Evolutionary conservation across 2,113 vertebrate genomes (phyloP), one percentile per base, ranked within the genome.

Genomic region (Pangasianodon gigas): DNA sequence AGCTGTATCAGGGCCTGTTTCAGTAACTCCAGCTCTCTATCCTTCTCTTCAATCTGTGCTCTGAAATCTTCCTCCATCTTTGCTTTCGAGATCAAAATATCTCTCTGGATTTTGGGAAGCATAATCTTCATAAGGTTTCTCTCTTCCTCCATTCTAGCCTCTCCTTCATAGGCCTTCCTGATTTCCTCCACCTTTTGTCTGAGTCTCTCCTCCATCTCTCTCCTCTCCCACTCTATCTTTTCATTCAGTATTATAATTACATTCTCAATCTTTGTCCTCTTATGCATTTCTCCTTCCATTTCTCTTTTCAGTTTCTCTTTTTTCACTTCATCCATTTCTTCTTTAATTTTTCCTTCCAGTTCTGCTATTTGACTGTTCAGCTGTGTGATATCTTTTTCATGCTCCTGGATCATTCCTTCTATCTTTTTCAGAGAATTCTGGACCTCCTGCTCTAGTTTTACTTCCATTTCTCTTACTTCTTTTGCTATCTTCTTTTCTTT

Each of bases 151-250:
- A 79, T 79, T 60, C 13, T 44, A 58, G 71, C 7, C 21, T 60
- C 52, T 77, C 13, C 86, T 60, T 87, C 37, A 80, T 48, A 54
- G 41, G 51, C 13, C 41, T 85, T 46, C 26, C 46, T 85, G 26
- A 85, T 81, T 19, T 88, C 75, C 29, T 60, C 86, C 74, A 87
- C 29, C 37, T 51, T 46, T 46, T 51, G 26, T 46, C n/a, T 80
- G 75, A 80, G 75, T 18, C 18, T 88, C 7, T 65, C 75, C 5
- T 88, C 75, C 44, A 62, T 48, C 54, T 87, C 54, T 79, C 4
- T 87, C 37, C 18, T 87, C 74, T 87, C 52, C 74, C 37, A 46
- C 41, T 87, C 71, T 46, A 29, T 79, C 74, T 58, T 79, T 87
- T 79, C 54, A 37, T 87, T 79, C 14, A 79, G 37, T 37, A 87